Base-by-base conservation (phyloP, 2,797 vertebrate species). In the Microhierax caerulescens region DNA sequence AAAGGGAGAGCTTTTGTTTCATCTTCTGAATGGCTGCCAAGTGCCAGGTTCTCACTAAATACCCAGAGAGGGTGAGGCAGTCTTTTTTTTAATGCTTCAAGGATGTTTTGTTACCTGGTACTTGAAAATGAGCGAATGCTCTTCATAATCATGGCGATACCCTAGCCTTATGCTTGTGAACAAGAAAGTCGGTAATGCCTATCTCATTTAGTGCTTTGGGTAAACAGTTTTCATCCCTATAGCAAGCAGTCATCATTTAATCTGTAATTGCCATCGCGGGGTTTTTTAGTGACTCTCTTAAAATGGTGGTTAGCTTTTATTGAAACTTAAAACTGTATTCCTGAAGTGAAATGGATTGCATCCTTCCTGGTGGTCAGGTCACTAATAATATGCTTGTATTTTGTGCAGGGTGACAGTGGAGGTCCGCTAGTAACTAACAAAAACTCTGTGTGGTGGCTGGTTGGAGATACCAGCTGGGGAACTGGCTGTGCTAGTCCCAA, bases 381-480 rank as follows among this genome's bases (percentile, higher is more conserved):
- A 12, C 53, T 93, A 34, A 89, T 23, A 4, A 20, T 50, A 16
- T 7, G 9, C 37, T 67, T 79, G 32, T 90, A 13, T 73, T 69
- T 82, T 64, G 47, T 94, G 39, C 96, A 99, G 99, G 98, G 98
- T 28, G 99, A 99, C 97, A 98, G 98, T 0, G 98, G 98, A 5
- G 98, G 98, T 7, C 99, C 99, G 1, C 96, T 99, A 89, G 98
- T 99, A 95, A 98, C 98, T 6, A 36, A 88, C n/a, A 98, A 97
- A 63, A 97, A 97, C 34, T 95, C 93, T 0, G 4, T 98, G 65
- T 99, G 99, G 99, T 99, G 99, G 99, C 93, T 99, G 77, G 84
- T 98, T 3, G 99, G 99, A 45, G 98, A 98, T 75, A 98, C 97
- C 16, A 98, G 99, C 88, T 98, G 98, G 99, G 98, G 98, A 41